A percentile compares a stretch with the other conserved stretches of the same genome.
Evolutionary conservation across 2,888 invertebrate genomes (phyloP).

Genomic region (Pterostichus madidus): DNA sequence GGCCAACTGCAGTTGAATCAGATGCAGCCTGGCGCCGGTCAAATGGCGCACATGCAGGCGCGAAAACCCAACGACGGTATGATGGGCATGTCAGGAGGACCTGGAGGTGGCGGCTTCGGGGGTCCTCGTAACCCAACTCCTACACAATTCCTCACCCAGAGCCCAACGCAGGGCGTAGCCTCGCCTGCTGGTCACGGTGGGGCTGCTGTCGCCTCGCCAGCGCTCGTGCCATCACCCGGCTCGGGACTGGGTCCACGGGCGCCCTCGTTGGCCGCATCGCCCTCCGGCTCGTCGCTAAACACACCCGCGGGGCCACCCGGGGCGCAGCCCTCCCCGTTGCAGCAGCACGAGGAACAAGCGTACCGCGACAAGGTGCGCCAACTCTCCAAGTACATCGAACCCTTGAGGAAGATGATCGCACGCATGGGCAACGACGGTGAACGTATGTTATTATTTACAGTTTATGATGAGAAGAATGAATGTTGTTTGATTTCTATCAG

Average conservation of each 20-base stretch:
- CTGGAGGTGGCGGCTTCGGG: constrained; percentile 69
- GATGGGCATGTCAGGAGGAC: constrained; percentile 63
- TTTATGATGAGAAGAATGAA: background rate
- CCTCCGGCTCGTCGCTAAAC: constrained; percentile 88
- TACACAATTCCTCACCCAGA: constrained; percentile 88
- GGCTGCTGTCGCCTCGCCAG: constrained; percentile 83
- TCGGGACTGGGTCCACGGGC: constrained; percentile 83
- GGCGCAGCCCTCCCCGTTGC: constrained; percentile 81
- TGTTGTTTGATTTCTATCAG: constrained; percentile 77
- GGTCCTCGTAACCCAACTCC: constrained; percentile 83
- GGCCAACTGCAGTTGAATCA: constrained; percentile 74
- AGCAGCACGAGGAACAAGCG: constrained; percentile 90
- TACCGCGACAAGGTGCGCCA: constrained; percentile 96
- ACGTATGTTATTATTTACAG: constrained; percentile 75
- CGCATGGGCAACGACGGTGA: constrained; percentile 91
- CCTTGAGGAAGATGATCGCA: constrained; percentile 93
- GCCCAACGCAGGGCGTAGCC: constrained; percentile 88
- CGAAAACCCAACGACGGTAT: constrained; percentile 71
- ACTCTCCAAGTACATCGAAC: constrained; percentile 96
- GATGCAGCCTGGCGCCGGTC: constrained; percentile 72
- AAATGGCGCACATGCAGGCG: constrained; percentile 69
- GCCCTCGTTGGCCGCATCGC: constrained; percentile 84
- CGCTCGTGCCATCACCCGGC: constrained; percentile 84
- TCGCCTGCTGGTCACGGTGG: constrained; percentile 80
- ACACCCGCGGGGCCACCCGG: constrained; percentile 82